Conservation (phyloP, 2,888 invertebrate genomes). For the Vesta saturnalis region DNA sequence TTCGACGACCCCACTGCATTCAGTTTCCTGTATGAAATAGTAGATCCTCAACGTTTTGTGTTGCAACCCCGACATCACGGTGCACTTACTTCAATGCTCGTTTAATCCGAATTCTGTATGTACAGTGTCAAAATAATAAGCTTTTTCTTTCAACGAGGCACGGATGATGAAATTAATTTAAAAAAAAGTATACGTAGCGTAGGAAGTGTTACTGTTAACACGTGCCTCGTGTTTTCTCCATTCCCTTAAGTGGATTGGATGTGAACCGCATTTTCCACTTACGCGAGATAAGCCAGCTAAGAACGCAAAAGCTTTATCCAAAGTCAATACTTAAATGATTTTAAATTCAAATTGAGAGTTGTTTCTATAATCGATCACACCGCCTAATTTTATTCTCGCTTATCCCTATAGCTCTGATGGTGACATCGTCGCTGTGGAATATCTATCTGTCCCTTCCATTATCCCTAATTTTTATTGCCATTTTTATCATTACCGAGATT, state of each 20-base stretch:
- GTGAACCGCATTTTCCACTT: conserved; percentile 59
- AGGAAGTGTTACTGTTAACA: background rate
- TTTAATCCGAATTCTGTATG: background rate
- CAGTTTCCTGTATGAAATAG: conserved; percentile 5
- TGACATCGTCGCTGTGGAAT: conserved; percentile 39
- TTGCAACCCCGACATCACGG: conserved; percentile 14
- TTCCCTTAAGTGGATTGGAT: conserved; percentile 55
- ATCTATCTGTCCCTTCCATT: conserved; percentile 54
- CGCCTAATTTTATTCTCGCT: conserved; percentile 72
- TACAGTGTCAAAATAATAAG: background rate
- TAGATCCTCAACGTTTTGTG: conserved; percentile 19
- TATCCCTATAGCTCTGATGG: conserved; percentile 47
- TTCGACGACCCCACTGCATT: conserved; percentile 37
- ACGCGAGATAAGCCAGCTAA: conserved; percentile 55
- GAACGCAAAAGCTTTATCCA: conserved; percentile 53
- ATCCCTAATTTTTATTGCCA: conserved; percentile 64
- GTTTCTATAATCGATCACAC: conserved; percentile 74
- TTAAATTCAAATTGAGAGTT: conserved; percentile 58
- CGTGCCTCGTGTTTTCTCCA: conserved; percentile 19
- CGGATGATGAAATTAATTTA: background rate
- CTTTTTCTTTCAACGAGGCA: background rate
- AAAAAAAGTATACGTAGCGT: background rate
- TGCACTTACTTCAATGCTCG: conserved; percentile 4
- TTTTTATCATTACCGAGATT: conserved; percentile 64
- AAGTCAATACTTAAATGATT: conserved; percentile 58